Evolutionary conservation across 2,797 vertebrate genomes (phyloP).

Genomic region (Myotis planiceps): DNA sequence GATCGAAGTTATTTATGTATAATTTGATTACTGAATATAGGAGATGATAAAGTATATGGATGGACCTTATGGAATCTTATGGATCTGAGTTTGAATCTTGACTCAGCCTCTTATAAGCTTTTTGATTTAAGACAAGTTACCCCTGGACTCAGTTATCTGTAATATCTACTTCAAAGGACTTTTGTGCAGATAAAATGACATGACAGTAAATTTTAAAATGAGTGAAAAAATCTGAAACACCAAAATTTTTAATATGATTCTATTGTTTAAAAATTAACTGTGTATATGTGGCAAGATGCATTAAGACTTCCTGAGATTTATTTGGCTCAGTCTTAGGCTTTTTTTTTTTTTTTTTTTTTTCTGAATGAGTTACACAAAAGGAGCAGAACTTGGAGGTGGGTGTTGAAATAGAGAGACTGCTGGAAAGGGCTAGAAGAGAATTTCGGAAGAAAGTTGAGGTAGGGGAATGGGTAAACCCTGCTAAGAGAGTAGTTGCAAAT

Average conservation of each 20-base stretch:
- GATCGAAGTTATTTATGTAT: conserved; percentile 39
- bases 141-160: conserved; percentile 33
- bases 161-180: not conserved
- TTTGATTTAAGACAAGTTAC: conserved; percentile 35
- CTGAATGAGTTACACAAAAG: not conserved
- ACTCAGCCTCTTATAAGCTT: not conserved
- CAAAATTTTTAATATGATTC: conserved; percentile 41
- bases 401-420: not conserved
- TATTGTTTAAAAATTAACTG: conserved; percentile 17
- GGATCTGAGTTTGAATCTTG: conserved; percentile 47
- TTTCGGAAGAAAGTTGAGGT: not conserved
- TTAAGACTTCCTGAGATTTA: conserved; percentile 32
- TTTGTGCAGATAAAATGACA: conserved; percentile 2
- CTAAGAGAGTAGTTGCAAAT: not conserved
- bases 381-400: conserved; percentile 16
- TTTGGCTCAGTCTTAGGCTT: not conserved
- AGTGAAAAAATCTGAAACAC: conserved; percentile 46
- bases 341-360: not conserved
- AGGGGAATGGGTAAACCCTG: not conserved
- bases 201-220: conserved; percentile 14
- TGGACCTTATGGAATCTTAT: conserved; percentile 13
- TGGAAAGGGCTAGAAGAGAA: not conserved
- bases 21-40: not conserved
- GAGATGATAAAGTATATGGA: not conserved
- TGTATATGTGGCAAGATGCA: not conserved